Evolutionary conservation across 2,113 vertebrate species (phyloP).

Genomic region (Cervus canadensis): DNA sequence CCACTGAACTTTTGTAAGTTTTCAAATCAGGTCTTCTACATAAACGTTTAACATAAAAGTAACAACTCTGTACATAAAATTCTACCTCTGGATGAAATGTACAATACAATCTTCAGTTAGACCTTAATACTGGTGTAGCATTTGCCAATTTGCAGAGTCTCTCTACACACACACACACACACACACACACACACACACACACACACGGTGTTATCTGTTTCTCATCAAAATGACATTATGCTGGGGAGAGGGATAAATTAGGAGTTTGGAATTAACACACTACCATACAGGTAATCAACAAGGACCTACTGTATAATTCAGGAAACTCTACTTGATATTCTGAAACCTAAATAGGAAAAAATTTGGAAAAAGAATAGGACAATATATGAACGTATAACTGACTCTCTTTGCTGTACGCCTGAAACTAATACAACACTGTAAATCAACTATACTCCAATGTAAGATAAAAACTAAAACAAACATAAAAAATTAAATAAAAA

Average conservation of each 20-base stretch:
- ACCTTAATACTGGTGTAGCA: neutral
- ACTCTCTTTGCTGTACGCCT: neutral
- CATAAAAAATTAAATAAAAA: neutral
- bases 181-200: neutral
- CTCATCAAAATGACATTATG: neutral
- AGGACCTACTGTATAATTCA: neutral
- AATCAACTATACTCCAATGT: neutral
- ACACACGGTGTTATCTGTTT: neutral
- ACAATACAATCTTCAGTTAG: neutral
- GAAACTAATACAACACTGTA: neutral
- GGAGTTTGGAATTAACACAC: neutral
- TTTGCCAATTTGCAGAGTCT: neutral
- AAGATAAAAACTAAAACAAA: neutral
- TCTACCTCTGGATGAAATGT: neutral
- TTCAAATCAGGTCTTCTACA: neutral
- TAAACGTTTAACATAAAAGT: neutral
- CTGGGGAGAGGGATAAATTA: neutral
- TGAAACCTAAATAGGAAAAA: neutral
- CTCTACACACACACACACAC: no score
- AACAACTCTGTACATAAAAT: neutral
- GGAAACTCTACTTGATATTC: neutral
- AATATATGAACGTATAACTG: neutral
- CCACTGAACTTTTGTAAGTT: neutral
- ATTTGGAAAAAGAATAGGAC: neutral
- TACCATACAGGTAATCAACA: neutral